A percentile compares a stretch with the other conserved stretches of the same genome.
phyloP scores from a whole-genome alignment of 1,140 invertebrate species.

The Augochlora pura region DNA sequence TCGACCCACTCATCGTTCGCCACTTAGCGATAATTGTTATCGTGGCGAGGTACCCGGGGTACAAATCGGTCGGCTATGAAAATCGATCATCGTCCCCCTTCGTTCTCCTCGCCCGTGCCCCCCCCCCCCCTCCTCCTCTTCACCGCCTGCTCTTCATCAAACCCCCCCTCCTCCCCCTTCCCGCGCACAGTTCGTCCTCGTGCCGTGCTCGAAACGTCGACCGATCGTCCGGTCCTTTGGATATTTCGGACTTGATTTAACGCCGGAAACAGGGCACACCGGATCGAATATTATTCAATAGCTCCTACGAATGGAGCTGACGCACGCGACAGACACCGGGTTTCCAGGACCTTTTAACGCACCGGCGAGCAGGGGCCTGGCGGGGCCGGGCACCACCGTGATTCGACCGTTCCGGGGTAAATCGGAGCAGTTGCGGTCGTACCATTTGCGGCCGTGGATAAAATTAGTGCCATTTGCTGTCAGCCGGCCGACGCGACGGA shows the following conservation, averaged over 20 bases:
- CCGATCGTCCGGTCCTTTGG: neutral
- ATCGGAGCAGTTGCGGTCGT: conserved; percentile 9
- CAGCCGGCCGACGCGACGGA: neutral
- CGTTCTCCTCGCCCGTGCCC: too few relatives aligned
- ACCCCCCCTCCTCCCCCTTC: too few relatives aligned
- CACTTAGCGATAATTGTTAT: conserved; percentile 65
- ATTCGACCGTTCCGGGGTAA: neutral
- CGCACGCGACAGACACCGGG: neutral
- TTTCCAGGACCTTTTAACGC: neutral
- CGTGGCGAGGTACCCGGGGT: conserved; percentile 32
- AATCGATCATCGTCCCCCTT: conserved; percentile 49
- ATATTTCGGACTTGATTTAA: conserved; percentile 17
- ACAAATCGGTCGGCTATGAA: conserved; percentile 42
- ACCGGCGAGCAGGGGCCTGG: neutral
- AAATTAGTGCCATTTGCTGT: conserved; percentile 30
- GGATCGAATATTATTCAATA: neutral
- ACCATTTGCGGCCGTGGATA: conserved; percentile 17
- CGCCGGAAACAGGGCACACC: neutral
- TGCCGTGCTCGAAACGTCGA: too few relatives aligned
- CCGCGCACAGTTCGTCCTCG: too few relatives aligned
- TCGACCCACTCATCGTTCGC: conserved; percentile 57
- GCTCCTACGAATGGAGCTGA: neutral
- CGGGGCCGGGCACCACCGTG: neutral
- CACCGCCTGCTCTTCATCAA: too few relatives aligned
- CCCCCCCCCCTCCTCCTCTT: too few relatives aligned